Percentiles rank a stretch among this genome's conserved stretches.
Evolutionary conservation across 2,888 invertebrate genomes (phyloP).

Genomic region (Lamellibrachia columna): DNA sequence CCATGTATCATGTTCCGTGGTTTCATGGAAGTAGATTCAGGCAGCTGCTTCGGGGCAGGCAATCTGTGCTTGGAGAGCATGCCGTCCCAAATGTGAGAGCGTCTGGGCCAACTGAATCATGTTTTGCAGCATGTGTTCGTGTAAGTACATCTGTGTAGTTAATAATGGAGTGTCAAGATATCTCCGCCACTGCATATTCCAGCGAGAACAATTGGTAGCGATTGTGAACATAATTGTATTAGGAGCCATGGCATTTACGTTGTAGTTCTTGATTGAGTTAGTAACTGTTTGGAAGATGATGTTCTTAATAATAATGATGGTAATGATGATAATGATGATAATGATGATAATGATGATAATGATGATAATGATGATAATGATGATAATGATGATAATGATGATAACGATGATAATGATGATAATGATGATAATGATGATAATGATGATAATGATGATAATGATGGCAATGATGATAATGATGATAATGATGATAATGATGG

Average conservation of each 20-base stretch:
- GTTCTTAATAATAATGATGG: not conserved
- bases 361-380: not conserved
- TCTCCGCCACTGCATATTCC: not conserved
- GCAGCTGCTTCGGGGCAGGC: not conserved
- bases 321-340: not conserved
- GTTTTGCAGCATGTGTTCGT: not conserved
- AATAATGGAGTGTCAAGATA: not conserved
- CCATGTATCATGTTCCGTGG: not conserved
- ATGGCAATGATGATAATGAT: not conserved
- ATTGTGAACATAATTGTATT: not conserved
- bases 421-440: slow-evolving; percentile 7
- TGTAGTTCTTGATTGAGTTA: too few relatives aligned
- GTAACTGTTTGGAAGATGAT: not conserved
- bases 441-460: not conserved
- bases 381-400: not conserved
- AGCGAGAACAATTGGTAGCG: not conserved
- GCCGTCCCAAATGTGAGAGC: not conserved
- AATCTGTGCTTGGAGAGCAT: not conserved
- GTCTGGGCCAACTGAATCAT: not conserved
- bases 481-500: not conserved
- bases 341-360: not conserved
- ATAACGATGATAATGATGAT: not conserved
- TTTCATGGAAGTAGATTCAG: not conserved
- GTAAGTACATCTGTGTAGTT: not conserved
- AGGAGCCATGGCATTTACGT: not conserved